Conservation (phyloP, 2,888 invertebrate genomes). For the Platycheirus albimanus region DNA sequence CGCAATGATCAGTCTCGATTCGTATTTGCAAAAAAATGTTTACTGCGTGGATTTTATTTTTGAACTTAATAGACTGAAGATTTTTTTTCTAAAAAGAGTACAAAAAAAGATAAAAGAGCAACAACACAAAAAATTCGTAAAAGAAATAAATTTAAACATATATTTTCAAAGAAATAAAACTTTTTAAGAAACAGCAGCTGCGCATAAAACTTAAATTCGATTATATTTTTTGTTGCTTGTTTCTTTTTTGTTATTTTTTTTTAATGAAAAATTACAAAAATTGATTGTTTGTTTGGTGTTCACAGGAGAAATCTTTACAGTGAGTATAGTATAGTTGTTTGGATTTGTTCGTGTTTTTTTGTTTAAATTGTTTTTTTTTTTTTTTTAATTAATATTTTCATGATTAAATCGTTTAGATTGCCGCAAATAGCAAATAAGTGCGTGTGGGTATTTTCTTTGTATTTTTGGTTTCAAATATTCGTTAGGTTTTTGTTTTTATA, state of each 20-base stretch:
- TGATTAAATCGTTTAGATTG: conserved; percentile 42
- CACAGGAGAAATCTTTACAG: conserved; percentile 55
- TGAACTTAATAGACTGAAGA: conserved; percentile 25
- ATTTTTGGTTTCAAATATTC: conserved; percentile 65
- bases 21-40: conserved; percentile 31
- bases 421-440: conserved; percentile 60
- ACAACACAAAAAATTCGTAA: too few relatives aligned
- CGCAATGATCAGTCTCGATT: conserved; percentile 62
- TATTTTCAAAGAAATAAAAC: too few relatives aligned
- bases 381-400: conserved; percentile 13
- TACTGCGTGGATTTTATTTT: conserved; percentile 38
- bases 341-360: conserved; percentile 50
- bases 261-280: conserved; percentile 45
- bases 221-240: not conserved
- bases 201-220: conserved; percentile 38
- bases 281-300: conserved; percentile 62
- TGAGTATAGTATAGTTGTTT: conserved; percentile 41
- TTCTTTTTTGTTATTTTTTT: not conserved
- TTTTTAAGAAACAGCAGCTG: conserved; percentile 5
- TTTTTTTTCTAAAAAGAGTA: not conserved
- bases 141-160: too few relatives aligned
- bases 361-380: too few relatives aligned
- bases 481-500: conserved; percentile 42
- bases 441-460: conserved; percentile 67
- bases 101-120: not conserved